Base-by-base conservation (phyloP, 2,888 invertebrate genomes). In the Cheilosia pagana region DNA sequence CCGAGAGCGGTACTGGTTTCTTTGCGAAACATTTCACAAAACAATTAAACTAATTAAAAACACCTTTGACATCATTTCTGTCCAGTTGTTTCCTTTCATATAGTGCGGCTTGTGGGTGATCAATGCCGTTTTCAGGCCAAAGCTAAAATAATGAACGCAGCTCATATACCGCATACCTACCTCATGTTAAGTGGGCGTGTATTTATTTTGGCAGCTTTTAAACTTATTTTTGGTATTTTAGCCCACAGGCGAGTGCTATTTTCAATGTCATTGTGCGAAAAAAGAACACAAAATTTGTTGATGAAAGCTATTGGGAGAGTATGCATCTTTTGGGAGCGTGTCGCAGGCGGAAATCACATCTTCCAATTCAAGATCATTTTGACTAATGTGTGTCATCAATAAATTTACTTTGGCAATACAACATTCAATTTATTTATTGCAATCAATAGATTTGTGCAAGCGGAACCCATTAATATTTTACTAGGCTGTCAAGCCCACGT, bases 371-470 rank as follows among this genome's bases (percentile, higher is more conserved):
- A n/a, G 31, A 16, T 35, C 5, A 35, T 62, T 72, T 72, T 53
- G 41, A 2, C 28, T 72, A 62, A 72, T 62, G 50, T 50, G 23
- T 60, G 48, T 12, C 50, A 71, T 28, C 28, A 50, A 50, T 50
- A 3, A 35, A 23, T 8, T 53, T 19, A 23, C 7, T 63, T 67
- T 28, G 41, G 52, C 7, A 7, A 12, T 16, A 10, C 39, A 16
- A 16, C 12, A 35, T 12, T 8, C 7, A 43, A 23, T 39, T 59
- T n/a, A 39, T 25, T 60, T 43, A 23, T 16, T 28, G 16, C 4
- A 5, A 41, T 19, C 16, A 19, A 5, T 8, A 28, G 8, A n/a
- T n/a, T 8, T 28, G 8, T 14, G 19, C 12, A 2, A 43, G 16
- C 7, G 8, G n/a, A 4, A 7, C 14, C 4, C 2, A n/a, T 43